Conservation (phyloP, 1,140 invertebrate species). For the Drosophila pachea region DNA sequence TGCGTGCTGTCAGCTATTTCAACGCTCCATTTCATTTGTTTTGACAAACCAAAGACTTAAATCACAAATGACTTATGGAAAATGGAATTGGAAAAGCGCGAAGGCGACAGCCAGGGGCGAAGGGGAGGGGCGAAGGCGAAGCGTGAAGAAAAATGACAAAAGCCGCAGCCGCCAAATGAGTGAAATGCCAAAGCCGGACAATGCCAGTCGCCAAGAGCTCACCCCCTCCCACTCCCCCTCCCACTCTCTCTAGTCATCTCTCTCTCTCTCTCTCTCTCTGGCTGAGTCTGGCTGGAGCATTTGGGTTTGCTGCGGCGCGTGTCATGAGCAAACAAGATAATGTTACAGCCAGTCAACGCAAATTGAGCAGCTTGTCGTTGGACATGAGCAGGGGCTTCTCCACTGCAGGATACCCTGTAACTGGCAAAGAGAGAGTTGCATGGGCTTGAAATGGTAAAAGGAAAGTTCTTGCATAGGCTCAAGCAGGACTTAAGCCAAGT, state of each 20-base stretch:
- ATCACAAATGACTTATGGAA: constrained; percentile 51
- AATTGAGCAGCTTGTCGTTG: constrained; percentile 52
- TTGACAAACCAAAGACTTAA: constrained; percentile 55
- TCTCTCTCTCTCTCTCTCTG: constrained; percentile 2
- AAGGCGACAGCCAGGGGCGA: neutral
- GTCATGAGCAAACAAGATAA: constrained; percentile 76
- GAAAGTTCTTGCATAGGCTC: too few species aligned
- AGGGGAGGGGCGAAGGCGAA: neutral
- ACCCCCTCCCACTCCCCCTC: neutral
- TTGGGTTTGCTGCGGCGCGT: constrained; percentile 61
- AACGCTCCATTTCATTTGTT: constrained; percentile 54
- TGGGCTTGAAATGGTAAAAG: too few species aligned
- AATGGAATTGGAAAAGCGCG: constrained; percentile 6
- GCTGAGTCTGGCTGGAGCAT: constrained; percentile 23
- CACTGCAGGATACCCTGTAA: constrained; percentile 7
- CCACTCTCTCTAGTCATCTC: neutral
- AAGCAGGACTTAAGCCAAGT: too few species aligned
- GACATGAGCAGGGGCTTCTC: neutral
- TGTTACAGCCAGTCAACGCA: constrained; percentile 69
- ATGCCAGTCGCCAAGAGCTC: constrained; percentile 27
- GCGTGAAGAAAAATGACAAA: constrained; percentile 54
- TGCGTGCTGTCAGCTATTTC: constrained; percentile 40
- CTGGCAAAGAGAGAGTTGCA: neutral
- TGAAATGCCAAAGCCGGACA: constrained; percentile 22
- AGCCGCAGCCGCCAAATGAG: constrained; percentile 47